Evolutionary conservation across 2,888 invertebrate genomes (phyloP), one percentile per base, ranked within the genome.

Genomic region (Itoplectis maculator): DNA sequence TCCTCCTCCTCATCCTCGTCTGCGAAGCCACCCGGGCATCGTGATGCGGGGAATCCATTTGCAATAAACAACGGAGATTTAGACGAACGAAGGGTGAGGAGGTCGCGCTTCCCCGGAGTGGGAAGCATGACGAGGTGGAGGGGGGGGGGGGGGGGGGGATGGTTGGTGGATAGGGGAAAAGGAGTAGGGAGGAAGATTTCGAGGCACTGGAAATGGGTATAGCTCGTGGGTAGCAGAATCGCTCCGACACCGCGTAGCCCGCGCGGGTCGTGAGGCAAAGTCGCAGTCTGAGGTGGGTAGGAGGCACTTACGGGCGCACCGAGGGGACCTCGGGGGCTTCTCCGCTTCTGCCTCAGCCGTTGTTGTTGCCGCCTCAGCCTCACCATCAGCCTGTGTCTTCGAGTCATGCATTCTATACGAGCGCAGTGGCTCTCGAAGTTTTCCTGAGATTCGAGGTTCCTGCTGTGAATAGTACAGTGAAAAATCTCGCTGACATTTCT

Each of bases 11-110:
- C n/a, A n/a, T n/a, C n/a, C n/a, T n/a, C n/a, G n/a, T n/a, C n/a
- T n/a, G n/a, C 86, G 83, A 84, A 90, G 87, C 88, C 88, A 88
- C 89, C 87, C 87, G 88, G 89, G 90, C 88, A 88, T 91, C 90
- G 88, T 90, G 89, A 90, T 90, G 91, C 88, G 90, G n/a, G n/a
- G 90, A 92, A 92, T 92, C 91, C 92, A 92, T 92, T 92, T 92
- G 92, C 92, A 92, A 92, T 92, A 92, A 92, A 92, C 92, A 92
- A 92, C 92, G 87, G 87, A 91, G 91, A 92, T 92, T 91, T 90
- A 90, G 89, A 87, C 79, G 85, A 83, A 59, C 35, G 13, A 11
- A 3, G 84, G 86, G n/a, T 68, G 76, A 78, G 84, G 73, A 82
- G 81, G 76, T 63, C 75, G 80, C 73, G 29, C 18, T 29, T 29